Conservation (phyloP, 2,888 invertebrate species). For the Chirona hameri region DNA sequence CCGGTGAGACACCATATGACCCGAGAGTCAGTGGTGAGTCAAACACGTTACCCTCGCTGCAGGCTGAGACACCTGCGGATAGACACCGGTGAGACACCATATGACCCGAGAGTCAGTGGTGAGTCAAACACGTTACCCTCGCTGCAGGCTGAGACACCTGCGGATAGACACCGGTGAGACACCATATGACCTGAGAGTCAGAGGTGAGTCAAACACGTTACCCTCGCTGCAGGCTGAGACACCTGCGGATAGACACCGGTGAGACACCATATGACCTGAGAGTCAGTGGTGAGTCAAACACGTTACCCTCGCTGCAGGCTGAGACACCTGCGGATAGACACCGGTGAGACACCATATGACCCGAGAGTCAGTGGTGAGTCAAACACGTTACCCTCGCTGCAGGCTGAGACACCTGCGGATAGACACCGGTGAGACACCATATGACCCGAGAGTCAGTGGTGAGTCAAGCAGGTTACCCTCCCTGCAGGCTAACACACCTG, state of each 20-base stretch:
- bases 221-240: conserved; percentile 6
- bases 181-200: too few species aligned
- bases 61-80: neutral
- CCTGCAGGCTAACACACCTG: too few species aligned
- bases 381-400: conserved; percentile 12
- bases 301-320: conserved; percentile 1
- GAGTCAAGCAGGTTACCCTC: conserved; percentile 6
- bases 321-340: neutral
- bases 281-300: neutral
- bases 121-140: conserved; percentile 6
- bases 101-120: too few species aligned
- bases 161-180: too few species aligned
- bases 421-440: too few species aligned
- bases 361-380: neutral
- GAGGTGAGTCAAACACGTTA: neutral
- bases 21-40: neutral
- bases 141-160: conserved; percentile 1
- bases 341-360: too few species aligned
- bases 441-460: too few species aligned
- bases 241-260: neutral
- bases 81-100: too few species aligned
- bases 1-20: too few species aligned
- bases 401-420: neutral
- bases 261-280: too few species aligned
- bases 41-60: conserved; percentile 10